phyloP scores from a whole-genome alignment of 2,797 vertebrate genomes.

The Macrochelys suwanniensis region DNA sequence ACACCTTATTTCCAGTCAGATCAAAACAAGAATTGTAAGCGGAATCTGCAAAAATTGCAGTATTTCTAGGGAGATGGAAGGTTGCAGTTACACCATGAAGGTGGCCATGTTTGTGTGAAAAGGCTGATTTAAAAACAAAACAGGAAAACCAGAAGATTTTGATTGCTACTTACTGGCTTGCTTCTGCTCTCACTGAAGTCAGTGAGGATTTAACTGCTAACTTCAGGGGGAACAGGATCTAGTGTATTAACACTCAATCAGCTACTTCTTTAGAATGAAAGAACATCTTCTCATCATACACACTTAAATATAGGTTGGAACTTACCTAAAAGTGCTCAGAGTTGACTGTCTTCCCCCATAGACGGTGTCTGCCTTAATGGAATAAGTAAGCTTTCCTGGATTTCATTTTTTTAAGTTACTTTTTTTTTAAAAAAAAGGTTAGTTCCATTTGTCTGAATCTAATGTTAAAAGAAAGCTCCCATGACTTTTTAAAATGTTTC shows the following conservation, averaged over 20 bases:
- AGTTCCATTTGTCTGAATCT: slow-evolving; percentile 32
- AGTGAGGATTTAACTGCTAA: background rate
- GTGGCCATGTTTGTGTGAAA: background rate
- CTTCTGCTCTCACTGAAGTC: background rate
- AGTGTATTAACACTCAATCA: background rate
- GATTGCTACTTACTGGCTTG: background rate
- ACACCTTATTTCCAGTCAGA: too few relatives aligned
- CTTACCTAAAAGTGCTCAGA: slow-evolving; percentile 36
- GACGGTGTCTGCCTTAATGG: slow-evolving; percentile 18
- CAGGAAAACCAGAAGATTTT: background rate
- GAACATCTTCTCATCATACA: slow-evolving; percentile 2
- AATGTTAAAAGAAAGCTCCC: slow-evolving; percentile 12
- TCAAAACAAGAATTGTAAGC: background rate
- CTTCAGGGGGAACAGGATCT: slow-evolving; percentile 11
- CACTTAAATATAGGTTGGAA: slow-evolving; percentile 21
- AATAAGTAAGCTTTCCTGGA: slow-evolving; percentile 41
- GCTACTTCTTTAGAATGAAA: slow-evolving; percentile 7
- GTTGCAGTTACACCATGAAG: background rate
- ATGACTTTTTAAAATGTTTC: slow-evolving; percentile 17
- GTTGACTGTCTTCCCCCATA: background rate
- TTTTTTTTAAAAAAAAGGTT: slow-evolving; percentile 28
- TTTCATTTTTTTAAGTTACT: slow-evolving; percentile 19
- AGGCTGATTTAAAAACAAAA: background rate
- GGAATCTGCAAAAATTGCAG: background rate
- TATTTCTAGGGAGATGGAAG: background rate